phyloP scores from a whole-genome alignment of 2,113 vertebrate species.

The Ia io region DNA sequence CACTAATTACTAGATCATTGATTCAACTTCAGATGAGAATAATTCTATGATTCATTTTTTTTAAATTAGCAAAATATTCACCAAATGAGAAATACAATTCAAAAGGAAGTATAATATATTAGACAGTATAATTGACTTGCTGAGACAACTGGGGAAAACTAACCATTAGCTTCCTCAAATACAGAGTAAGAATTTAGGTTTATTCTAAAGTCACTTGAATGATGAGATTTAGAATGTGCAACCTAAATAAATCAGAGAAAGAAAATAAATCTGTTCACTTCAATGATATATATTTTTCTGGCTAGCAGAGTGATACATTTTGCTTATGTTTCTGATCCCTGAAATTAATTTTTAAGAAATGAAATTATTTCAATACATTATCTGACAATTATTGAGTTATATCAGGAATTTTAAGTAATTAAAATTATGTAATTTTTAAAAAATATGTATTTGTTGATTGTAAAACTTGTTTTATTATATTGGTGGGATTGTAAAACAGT shows the following conservation, averaged over 20 bases:
- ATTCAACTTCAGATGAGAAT: slow-evolving; percentile 6
- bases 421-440: neutral
- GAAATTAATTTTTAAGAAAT: slow-evolving; percentile 47
- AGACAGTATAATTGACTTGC: neutral
- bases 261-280: neutral
- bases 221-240: neutral
- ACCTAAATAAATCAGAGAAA: slow-evolving; percentile 16
- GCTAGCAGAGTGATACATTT: neutral
- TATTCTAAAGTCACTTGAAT: neutral
- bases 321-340: neutral
- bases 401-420: slow-evolving; percentile 8
- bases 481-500: neutral
- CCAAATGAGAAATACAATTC: neutral
- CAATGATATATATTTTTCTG: neutral
- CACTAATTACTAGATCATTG: slow-evolving; percentile 14
- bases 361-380: slow-evolving; percentile 11
- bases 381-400: neutral
- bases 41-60: slow-evolving; percentile 8
- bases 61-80: slow-evolving; percentile 38
- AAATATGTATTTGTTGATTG: neutral
- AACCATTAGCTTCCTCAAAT: neutral
- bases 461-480: neutral
- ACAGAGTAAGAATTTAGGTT: neutral
- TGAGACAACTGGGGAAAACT: neutral
- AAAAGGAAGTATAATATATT: neutral